Base-by-base conservation (phyloP, 2,113 vertebrate genomes). In the Nycticebus coucang region DNA sequence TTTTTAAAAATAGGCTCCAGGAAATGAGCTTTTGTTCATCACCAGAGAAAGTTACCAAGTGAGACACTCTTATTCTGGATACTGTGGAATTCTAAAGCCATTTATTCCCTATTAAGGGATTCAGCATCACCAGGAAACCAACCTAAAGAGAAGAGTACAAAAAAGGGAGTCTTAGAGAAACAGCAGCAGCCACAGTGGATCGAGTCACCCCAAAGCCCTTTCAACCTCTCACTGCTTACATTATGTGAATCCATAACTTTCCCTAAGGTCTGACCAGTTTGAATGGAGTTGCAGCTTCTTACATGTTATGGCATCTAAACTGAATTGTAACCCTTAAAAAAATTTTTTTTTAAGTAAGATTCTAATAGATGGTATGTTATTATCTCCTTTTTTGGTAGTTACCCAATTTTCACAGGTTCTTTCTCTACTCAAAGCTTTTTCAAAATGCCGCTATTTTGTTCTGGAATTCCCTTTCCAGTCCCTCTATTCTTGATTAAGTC, bases 281-380 rank as follows among this genome's bases (percentile, higher is more conserved):
- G 11, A 82, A 66, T 66, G 19, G 28, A 30, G 8, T 69, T 75
- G 2, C 66, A 86, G 37, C 1, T 85, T 85, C 9, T 62, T 71
- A 22, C 28, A 35, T 17, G 0, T 87, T 62, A 57, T 22, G 69
- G 6, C 22, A 82, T 62, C 28, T 69, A 75, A 93, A 95, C 1
- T 74, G 60, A 83, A 37, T 53, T n/a, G 37, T 33, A 80, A 53
- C 7, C 12, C 30, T 82, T 55, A 75, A 18, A 84, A 18, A 11
- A n/a, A 87, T 94, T 91, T n/a, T n/a, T n/a, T n/a, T n/a, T 87
- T 87, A 91, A 94, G 75, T 9, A 91, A 83, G 59, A 50, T 12
- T 69, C 19, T 62, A 83, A 87, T n/a, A 77, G 21, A 55, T 66
- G 4, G 22, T 37, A 69, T 26, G 53, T 68, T 17, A 50, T 57